Evolutionary conservation across 1,140 invertebrate genomes (phyloP).

Genomic region (Drusus annulatus): DNA sequence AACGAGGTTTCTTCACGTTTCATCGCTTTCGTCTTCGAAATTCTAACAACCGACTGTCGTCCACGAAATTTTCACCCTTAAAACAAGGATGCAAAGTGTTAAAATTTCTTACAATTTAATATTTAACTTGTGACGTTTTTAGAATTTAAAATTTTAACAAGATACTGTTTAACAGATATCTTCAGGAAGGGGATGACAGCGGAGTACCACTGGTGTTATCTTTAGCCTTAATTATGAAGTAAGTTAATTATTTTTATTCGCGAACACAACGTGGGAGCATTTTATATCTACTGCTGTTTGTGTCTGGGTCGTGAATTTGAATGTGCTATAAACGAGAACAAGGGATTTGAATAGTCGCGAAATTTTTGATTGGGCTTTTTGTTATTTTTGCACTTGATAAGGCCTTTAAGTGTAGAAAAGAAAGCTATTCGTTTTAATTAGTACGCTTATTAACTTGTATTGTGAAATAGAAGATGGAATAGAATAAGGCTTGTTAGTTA

Average conservation of each 20-base stretch:
- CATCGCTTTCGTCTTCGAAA: background rate
- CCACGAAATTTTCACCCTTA: conserved; percentile 16
- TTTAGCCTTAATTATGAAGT: conserved; percentile 57
- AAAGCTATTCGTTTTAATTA: too few relatives aligned
- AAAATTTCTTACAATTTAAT: background rate
- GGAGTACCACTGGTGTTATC: conserved; percentile 52
- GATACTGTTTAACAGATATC: conserved; percentile 56
- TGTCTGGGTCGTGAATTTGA: conserved; percentile 26
- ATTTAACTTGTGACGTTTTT: conserved; percentile 3
- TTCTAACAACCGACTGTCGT: background rate
- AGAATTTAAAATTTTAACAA: conserved; percentile 47
- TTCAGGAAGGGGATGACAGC: conserved; percentile 49
- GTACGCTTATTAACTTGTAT: too few relatives aligned
- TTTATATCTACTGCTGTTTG: background rate
- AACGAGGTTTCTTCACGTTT: conserved; percentile 57
- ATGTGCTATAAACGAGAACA: conserved; percentile 15
- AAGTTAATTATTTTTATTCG: conserved; percentile 59
- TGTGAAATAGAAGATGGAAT: too few relatives aligned
- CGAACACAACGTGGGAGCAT: conserved; percentile 11
- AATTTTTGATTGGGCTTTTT: conserved; percentile 35
- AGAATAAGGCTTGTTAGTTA: too few relatives aligned
- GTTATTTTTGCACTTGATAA: conserved; percentile 24
- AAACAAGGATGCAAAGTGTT: background rate
- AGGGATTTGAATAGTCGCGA: conserved; percentile 8
- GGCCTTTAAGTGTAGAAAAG: background rate